Conservation (phyloP, 35 echinoderm and acorn worm species). For the Acanthaster planci region DNA sequence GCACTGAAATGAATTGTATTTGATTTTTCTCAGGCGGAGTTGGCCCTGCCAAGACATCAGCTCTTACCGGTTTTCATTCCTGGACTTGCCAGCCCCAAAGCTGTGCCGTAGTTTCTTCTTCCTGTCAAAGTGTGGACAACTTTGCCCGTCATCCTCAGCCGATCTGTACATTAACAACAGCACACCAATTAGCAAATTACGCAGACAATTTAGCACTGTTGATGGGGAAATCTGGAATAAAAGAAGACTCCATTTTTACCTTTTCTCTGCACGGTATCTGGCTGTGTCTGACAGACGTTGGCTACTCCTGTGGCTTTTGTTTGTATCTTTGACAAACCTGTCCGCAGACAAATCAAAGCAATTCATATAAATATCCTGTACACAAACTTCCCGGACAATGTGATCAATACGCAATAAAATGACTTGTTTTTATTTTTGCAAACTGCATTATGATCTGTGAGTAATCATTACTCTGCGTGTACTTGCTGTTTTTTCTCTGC, state of each 20-base stretch:
- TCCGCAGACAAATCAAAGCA: neutral
- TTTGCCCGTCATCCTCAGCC: neutral
- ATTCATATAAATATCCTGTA: no score
- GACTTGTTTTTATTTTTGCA: no score
- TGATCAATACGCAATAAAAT: no score
- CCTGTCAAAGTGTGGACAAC: constrained; percentile 43
- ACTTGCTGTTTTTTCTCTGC: no score
- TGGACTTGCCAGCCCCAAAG: constrained; percentile 43
- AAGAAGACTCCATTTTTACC: neutral
- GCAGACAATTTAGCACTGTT: neutral
- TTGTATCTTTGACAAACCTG: neutral
- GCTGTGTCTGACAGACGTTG: neutral
- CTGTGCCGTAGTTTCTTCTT: constrained; percentile 37
- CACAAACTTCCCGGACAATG: no score
- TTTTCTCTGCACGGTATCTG: neutral
- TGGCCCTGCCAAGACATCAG: neutral
- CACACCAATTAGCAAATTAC: neutral
- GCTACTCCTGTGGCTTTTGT: neutral
- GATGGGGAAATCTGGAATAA: neutral
- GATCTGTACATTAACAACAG: neutral
- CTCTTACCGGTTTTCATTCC: constrained; percentile 24
- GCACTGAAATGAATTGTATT: no score
- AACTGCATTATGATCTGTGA: no score
- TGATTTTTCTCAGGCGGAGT: no score
- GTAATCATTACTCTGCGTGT: no score